phyloP scores from a whole-genome alignment of 2,888 invertebrate species.

The Myathropa florea region DNA sequence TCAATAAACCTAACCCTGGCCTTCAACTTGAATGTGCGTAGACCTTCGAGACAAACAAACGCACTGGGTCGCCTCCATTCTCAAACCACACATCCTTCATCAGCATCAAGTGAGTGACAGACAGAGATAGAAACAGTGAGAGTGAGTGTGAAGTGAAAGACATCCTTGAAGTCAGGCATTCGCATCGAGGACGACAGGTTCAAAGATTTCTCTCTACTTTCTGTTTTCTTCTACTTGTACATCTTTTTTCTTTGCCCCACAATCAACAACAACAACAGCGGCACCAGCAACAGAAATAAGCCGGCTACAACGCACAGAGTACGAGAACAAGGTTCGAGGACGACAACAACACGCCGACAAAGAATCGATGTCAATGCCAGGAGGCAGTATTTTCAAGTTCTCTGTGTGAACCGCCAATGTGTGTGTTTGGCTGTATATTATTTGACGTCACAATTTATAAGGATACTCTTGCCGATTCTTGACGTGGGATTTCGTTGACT shows the following conservation, averaged over 20 bases:
- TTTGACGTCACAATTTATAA: constrained; percentile 37
- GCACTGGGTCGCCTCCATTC: neutral
- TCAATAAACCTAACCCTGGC: constrained; percentile 26
- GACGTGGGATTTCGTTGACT: neutral
- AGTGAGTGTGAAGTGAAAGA: constrained; percentile 23
- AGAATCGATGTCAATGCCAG: constrained; percentile 56
- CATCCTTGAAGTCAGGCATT: constrained; percentile 60
- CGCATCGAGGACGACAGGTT: constrained; percentile 44
- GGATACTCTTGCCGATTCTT: constrained; percentile 4
- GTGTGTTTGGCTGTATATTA: neutral
- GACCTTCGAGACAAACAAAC: constrained; percentile 23
- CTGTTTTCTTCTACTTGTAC: constrained; percentile 8
- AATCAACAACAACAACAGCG: neutral
- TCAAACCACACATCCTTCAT: neutral
- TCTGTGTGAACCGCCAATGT: neutral
- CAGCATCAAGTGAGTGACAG: neutral
- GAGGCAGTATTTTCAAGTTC: constrained; percentile 2
- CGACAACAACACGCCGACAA: constrained; percentile 7
- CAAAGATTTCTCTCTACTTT: constrained; percentile 18
- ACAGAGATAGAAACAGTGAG: neutral
- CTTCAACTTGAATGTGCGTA: constrained; percentile 52
- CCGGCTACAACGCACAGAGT: neutral
- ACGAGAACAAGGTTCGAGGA: constrained; percentile 21
- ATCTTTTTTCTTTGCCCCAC: constrained; percentile 8
- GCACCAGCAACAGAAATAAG: neutral